Percentiles rank a stretch among this genome's conserved stretches.
Evolutionary conservation across 2,113 vertebrate species (phyloP).

Genomic region (Aspidoscelis tigris): DNA sequence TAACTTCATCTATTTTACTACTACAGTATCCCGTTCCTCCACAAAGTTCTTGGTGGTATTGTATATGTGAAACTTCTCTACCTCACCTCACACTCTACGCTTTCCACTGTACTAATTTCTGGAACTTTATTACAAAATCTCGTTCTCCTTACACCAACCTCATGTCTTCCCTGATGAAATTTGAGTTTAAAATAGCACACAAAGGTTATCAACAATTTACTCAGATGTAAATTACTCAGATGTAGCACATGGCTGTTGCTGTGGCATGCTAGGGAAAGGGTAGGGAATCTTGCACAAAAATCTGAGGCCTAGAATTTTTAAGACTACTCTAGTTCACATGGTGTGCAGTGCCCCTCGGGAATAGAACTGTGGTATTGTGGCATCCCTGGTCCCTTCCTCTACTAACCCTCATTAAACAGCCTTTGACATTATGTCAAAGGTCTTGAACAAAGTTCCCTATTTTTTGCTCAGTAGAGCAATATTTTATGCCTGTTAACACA

Average conservation of each 20-base stretch:
- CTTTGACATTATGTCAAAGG: conserved; percentile 41
- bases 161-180: neutral
- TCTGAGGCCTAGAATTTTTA: conserved; percentile 8
- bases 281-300: neutral
- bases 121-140: neutral
- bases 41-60: neutral
- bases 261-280: conserved; percentile 1
- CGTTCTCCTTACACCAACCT: neutral
- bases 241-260: conserved; percentile 2
- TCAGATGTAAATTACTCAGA: neutral
- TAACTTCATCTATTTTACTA: neutral
- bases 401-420: conserved; percentile 56
- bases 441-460: conserved; percentile 5
- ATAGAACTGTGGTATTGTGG: neutral
- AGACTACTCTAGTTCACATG: conserved; percentile 21
- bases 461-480: neutral
- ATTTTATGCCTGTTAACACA: neutral
- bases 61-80: neutral
- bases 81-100: neutral
- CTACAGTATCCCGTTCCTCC: neutral
- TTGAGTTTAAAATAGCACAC: neutral
- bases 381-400: conserved; percentile 1
- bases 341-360: neutral
- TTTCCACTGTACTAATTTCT: neutral
- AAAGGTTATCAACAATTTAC: neutral